Evolutionary conservation across 2,797 vertebrate genomes (phyloP), one percentile per base, ranked within the genome.

Genomic region (Otolemur crassicaudatus): DNA sequence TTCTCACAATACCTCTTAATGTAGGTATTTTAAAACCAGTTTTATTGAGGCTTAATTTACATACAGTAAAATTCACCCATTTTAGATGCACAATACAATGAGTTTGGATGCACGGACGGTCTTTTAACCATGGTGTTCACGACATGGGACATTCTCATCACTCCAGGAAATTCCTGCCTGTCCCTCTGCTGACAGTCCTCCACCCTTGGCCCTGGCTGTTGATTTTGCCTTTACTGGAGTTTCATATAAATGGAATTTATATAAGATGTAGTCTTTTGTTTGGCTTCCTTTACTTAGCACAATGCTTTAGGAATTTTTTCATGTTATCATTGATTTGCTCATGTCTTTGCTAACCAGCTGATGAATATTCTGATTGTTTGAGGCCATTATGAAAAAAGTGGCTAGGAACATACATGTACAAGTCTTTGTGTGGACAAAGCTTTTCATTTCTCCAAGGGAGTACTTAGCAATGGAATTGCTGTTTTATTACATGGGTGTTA

Each of bases 391-490:
- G 43, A 88, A 56, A 79, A 83, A 91, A 40, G 73, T 56, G 37
- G 12, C 20, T 56, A 49, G 61, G 58, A 63, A 81, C 8, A 61
- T 61, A 67, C 2, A 29, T 1, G n/a, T 37, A 4, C 22, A 69
- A 46, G 11, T 60, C 40, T 96, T 46, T 31, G 34, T 73, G 40
- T 86, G 49, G 31, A 25, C 5, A 34, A 49, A 37, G 16, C 22
- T n/a, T 84, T 83, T 90, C 40, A 63, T 77, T 70, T 94, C n/a
- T 91, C 40, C 53, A n/a, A 91, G 84, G 63, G 94, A 83, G 92
- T 69, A 49, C 3, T 10, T 46, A 73, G 16, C 27, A 82, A 37
- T 37, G 65, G 43, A 85, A 81, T 22, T 87, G 31, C 46, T 61
- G 63, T 27, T 58, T 93, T 60, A 83, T 83, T 69, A 67, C 70